phyloP scores from a whole-genome alignment of 2,797 vertebrate genomes.

The Danio aesculapii region DNA sequence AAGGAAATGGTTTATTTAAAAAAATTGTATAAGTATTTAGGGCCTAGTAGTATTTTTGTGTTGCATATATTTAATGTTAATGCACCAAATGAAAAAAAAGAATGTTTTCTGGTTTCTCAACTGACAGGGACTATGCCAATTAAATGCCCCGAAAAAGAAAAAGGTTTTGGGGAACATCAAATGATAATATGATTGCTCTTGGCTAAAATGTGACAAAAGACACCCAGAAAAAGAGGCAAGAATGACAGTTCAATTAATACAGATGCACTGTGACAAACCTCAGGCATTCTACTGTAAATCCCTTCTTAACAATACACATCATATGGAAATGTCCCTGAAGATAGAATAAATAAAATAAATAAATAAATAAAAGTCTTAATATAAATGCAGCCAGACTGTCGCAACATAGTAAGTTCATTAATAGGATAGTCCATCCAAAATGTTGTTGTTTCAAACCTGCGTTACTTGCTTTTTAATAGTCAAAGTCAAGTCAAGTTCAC shows the following conservation, averaged over 20 bases:
- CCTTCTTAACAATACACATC: neutral
- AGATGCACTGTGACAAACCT: neutral
- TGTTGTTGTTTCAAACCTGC: no score
- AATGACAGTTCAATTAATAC: constrained; percentile 43
- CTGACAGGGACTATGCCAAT: constrained; percentile 60
- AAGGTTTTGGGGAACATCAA: neutral
- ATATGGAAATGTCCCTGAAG: neutral
- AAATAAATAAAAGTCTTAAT: no score
- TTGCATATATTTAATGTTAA: neutral
- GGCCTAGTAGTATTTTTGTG: no score
- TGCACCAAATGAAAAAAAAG: neutral
- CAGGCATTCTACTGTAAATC: neutral
- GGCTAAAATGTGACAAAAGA: constrained; percentile 22
- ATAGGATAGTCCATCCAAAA: no score
- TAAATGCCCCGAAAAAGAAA: constrained; percentile 1
- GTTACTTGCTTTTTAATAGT: no score
- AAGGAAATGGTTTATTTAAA: no score
- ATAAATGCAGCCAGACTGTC: neutral
- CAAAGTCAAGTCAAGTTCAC: no score
- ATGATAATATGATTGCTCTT: constrained; percentile 6
- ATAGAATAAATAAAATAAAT: neutral
- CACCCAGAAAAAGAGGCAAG: neutral
- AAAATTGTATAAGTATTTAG: no score
- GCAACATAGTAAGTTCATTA: no score
- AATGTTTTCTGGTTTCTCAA: neutral